Evolutionary conservation across 2,797 vertebrate species (phyloP).

Genomic region (Lepidocolaptes lacrymiger): DNA sequence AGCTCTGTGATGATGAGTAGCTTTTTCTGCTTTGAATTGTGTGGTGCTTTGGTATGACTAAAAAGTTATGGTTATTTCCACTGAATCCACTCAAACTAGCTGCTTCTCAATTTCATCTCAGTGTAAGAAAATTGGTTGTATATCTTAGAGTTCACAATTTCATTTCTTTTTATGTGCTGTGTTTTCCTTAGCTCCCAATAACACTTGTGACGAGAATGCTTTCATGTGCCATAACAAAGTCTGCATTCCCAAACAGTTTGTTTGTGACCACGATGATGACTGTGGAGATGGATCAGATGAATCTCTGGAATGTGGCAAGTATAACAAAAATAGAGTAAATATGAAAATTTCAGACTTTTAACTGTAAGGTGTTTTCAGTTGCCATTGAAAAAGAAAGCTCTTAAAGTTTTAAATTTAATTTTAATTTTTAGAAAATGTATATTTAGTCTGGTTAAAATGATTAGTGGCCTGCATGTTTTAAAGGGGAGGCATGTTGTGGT

Average conservation of each 20-base stretch:
- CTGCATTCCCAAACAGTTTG: conserved; percentile 92
- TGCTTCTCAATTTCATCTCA: not conserved
- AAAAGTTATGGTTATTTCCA: not conserved
- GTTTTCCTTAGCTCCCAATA: conserved; percentile 87
- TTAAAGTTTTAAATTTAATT: not conserved
- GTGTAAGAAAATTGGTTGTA: not conserved
- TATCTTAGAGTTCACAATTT: not conserved
- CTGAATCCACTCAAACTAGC: not conserved
- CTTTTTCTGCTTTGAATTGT: not conserved
- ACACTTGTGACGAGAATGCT: conserved; percentile 88
- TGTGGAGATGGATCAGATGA: conserved; percentile 96
- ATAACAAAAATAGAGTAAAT: not conserved
- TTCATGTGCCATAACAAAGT: conserved; percentile 93
- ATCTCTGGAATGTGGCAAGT: conserved; percentile 90
- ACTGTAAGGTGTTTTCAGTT: not conserved
- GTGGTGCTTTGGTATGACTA: not conserved
- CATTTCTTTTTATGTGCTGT: conserved; percentile 22
- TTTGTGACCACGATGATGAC: conserved; percentile 95
- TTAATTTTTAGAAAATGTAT: not conserved
- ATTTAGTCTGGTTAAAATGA: not conserved
- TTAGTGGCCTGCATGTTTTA: not conserved
- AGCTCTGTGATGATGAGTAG: not conserved
- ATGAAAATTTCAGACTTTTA: not conserved
- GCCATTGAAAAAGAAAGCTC: not conserved
- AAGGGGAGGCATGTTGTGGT: not conserved